These are phyloP conservation scores for Caradrina clavipalpis DNA, from an alignment of 2,888 invertebrate species.

Conservation along the genomic window DNA sequence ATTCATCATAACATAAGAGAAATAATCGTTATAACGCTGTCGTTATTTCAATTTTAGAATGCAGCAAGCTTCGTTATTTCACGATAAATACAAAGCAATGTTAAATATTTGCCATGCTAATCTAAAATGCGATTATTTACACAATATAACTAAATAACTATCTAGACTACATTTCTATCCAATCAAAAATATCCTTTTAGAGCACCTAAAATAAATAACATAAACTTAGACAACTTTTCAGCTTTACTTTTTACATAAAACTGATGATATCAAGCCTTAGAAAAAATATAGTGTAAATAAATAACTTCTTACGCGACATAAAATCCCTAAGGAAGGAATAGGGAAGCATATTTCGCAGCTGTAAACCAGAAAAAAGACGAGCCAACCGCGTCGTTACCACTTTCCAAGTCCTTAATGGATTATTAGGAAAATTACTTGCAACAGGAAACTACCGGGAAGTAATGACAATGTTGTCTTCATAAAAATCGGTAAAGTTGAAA, in stretches of 20 bases:
- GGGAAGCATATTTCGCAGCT: conserved; percentile 30
- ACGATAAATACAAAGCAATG: no score
- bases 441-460: conserved; percentile 32
- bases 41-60: no score
- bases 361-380: conserved; percentile 31
- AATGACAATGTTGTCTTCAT: conserved; percentile 52
- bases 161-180: no score
- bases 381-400: background rate
- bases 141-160: no score
- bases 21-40: no score
- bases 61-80: no score
- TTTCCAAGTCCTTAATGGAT: conserved; percentile 42
- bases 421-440: conserved; percentile 53
- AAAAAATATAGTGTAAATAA: conserved; percentile 22
- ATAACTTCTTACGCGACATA: conserved; percentile 33
- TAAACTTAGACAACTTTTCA: background rate
- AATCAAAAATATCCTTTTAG: no score
- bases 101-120: no score
- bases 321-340: conserved; percentile 19
- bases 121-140: no score
- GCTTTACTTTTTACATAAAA: conserved; percentile 29
- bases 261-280: conserved; percentile 9
- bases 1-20: no score
- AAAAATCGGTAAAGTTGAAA: conserved; percentile 54
- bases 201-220: background rate